A percentile compares a stretch with the other conserved stretches of the same genome.
Conservation (phyloP, 2,113 vertebrate genomes). For the Periophthalmodon schlosseri region DNA sequence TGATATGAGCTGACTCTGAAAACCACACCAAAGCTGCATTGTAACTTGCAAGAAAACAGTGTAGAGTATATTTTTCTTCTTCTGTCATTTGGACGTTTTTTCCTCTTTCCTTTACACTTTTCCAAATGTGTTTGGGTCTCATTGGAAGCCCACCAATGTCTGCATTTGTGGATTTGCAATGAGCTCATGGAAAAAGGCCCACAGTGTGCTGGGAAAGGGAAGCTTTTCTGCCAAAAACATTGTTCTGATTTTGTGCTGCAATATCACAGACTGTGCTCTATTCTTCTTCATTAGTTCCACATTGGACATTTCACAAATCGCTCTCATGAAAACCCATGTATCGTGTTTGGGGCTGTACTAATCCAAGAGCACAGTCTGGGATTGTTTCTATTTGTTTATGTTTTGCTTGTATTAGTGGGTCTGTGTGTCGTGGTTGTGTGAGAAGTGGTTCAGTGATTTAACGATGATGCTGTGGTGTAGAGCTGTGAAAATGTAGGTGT, state of each 20-base stretch:
- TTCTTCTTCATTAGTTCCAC: constrained; percentile 41
- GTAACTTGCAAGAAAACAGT: constrained; percentile 51
- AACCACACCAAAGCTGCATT: constrained; percentile 61
- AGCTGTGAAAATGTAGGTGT: constrained; percentile 14
- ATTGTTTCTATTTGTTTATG: constrained; percentile 28
- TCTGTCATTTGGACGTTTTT: constrained; percentile 46
- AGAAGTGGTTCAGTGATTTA: constrained; percentile 23
- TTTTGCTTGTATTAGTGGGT: constrained; percentile 48
- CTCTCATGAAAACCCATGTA: constrained; percentile 1
- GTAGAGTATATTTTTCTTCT: constrained; percentile 27
- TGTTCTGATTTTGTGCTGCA: constrained; percentile 55
- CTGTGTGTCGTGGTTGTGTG: constrained; percentile 49
- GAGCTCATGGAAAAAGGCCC: constrained; percentile 71
- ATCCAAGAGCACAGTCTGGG: constrained; percentile 55
- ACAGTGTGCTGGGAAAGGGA: constrained; percentile 66
- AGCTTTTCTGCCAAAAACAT: constrained; percentile 60
- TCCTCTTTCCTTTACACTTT: constrained; percentile 56
- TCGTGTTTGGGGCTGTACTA: not conserved
- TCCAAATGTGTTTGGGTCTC: constrained; percentile 60
- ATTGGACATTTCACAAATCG: constrained; percentile 29
- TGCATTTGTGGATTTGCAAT: constrained; percentile 66
- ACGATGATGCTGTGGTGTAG: constrained; percentile 13
- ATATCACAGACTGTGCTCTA: constrained; percentile 65
- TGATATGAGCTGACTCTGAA: constrained; percentile 10
- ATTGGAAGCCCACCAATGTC: constrained; percentile 63